These are phyloP conservation scores for Euspilapteryx auroguttella DNA, from an alignment of 2,888 invertebrate species.

Conservation along the genomic window DNA sequence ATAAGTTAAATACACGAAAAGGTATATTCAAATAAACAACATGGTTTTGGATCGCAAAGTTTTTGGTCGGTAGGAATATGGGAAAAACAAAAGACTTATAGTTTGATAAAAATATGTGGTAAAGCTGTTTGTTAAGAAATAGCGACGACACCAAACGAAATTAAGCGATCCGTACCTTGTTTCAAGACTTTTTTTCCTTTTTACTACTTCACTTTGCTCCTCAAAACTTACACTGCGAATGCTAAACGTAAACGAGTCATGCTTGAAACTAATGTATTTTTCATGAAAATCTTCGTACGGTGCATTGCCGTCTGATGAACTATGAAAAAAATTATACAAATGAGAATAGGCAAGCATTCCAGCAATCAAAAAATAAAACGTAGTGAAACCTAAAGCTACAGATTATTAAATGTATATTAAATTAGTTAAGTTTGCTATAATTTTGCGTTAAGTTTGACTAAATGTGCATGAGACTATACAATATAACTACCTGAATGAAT, in stretches of 20 bases:
- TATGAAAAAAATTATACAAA: slow-evolving; percentile 50
- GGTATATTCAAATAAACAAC: no score
- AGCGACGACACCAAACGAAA: no score
- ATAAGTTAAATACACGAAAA: no score
- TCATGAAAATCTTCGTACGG: slow-evolving; percentile 79
- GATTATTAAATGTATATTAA: no score
- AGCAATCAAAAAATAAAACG: slow-evolving; percentile 4
- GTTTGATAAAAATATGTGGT: no score
- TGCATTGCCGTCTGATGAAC: slow-evolving; percentile 59
- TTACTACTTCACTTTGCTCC: slow-evolving; percentile 53
- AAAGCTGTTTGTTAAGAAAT: no score
- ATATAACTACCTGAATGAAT: slow-evolving; percentile 45
- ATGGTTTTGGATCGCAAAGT: no score
- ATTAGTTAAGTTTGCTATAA: no score
- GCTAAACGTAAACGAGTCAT: slow-evolving; percentile 75
- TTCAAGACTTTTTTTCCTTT: slow-evolving; percentile 31
- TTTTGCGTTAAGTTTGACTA: no score
- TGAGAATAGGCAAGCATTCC: slow-evolving; percentile 29
- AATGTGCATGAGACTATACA: slow-evolving; percentile 37
- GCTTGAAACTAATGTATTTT: slow-evolving; percentile 71
- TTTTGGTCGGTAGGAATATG: no score
- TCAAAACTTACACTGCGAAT: slow-evolving; percentile 75
- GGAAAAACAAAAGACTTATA: no score
- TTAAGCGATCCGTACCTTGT: slow-evolving; percentile 31
- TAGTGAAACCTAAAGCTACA: slow-evolving; percentile 7